Conservation (phyloP, 2,888 invertebrate species). For the Auanema sp. region DNA sequence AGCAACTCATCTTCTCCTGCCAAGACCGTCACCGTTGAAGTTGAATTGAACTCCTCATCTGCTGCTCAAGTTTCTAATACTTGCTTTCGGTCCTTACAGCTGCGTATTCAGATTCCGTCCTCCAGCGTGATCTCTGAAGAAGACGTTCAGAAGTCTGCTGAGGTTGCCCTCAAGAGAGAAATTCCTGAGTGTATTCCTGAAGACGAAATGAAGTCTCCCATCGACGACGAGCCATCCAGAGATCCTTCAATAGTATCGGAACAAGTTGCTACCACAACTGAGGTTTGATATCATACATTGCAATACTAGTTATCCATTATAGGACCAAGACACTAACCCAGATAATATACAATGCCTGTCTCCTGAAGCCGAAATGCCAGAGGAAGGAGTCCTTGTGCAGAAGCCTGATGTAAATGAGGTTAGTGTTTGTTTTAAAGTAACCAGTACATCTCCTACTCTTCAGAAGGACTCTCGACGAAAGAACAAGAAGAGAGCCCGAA, state of each 20-base stretch:
- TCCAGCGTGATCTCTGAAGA: not conserved
- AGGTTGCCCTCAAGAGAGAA: slow-evolving; percentile 1
- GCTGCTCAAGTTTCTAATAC: too few species aligned
- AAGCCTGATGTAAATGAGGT: not conserved
- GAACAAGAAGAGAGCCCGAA: not conserved
- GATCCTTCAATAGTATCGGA: too few species aligned
- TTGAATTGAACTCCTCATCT: slow-evolving; percentile 3
- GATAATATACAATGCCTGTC: not conserved
- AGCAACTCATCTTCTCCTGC: not conserved
- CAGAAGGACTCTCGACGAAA: not conserved
- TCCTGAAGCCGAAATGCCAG: not conserved
- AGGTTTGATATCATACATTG: not conserved
- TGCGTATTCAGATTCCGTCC: too few species aligned
- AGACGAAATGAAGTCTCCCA: slow-evolving; percentile 1
- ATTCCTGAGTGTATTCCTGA: not conserved
- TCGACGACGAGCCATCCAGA: not conserved
- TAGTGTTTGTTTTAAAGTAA: too few species aligned
- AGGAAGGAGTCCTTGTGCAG: not conserved
- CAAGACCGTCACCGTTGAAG: slow-evolving; percentile 3
- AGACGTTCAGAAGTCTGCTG: not conserved
- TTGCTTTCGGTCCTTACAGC: too few species aligned
- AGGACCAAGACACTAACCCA: not conserved
- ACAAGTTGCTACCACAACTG: too few species aligned
- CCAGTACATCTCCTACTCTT: too few species aligned
- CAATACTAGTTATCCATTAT: not conserved